phyloP scores from a whole-genome alignment of 2,888 invertebrate species.

The Uropetala carovei region DNA sequence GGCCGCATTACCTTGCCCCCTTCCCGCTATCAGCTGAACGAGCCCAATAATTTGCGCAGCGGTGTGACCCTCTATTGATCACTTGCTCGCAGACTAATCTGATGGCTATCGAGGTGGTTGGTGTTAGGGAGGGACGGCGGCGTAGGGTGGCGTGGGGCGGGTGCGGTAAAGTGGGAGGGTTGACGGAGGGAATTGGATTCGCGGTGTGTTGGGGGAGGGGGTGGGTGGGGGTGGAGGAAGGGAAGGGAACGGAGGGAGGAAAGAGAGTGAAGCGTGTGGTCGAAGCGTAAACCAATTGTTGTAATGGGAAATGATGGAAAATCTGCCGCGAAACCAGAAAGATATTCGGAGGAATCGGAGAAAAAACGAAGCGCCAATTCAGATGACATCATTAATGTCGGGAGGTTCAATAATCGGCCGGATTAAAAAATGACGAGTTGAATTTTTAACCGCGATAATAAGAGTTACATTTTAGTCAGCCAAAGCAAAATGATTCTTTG shows the following conservation, averaged over 20 bases:
- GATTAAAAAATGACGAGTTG: background rate
- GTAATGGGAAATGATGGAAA: slow-evolving; percentile 56
- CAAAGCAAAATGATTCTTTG: background rate
- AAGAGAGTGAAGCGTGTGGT: slow-evolving; percentile 10
- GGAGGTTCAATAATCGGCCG: background rate
- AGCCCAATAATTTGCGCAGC: slow-evolving; percentile 58
- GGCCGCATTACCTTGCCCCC: slow-evolving; percentile 4
- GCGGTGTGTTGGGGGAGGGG: background rate
- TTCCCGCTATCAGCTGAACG: slow-evolving; percentile 16
- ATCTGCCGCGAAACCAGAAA: slow-evolving; percentile 37
- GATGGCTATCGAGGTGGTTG: slow-evolving; percentile 47
- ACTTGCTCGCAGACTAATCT: slow-evolving; percentile 58
- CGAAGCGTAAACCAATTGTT: slow-evolving; percentile 51
- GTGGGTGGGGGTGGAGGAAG: background rate
- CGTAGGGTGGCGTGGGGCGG: background rate
- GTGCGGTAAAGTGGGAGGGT: background rate
- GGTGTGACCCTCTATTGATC: slow-evolving; percentile 64
- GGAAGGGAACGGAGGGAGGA: background rate
- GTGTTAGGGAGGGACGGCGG: background rate
- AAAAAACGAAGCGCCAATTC: background rate
- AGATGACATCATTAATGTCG: background rate
- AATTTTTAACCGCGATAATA: background rate
- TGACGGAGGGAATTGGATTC: background rate
- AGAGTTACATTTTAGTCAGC: background rate
- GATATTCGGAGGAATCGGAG: background rate